Base-by-base conservation (phyloP, 2,797 vertebrate species). In the Tragelaphus eurycerus region DNA sequence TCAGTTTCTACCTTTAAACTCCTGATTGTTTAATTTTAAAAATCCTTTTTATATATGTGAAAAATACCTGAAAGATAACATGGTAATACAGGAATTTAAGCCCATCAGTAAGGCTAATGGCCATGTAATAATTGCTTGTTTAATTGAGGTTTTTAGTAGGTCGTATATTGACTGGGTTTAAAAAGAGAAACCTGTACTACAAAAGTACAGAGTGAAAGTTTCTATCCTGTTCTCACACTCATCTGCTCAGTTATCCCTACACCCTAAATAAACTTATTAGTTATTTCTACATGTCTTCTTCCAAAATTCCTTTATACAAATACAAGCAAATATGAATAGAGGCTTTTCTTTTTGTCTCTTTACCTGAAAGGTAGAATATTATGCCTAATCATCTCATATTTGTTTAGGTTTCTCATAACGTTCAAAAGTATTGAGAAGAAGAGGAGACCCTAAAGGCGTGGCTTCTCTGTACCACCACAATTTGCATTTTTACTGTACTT, bases 1-100 rank as follows among this genome's bases (percentile, higher is more conserved):
- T 83, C 19, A 89, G 17, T 89, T 94, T 96, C 48, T 91, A 74
- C 9, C 54, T 95, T 92, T 86, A 52, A 86, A 54, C 46, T 84
- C 27, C 14, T 46, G 57, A n/a, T 93, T n/a, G 34, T 55, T 94
- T 67, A 88, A n/a, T 85, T 57, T 16, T 25, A 71, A 91, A 96
- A 90, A 54, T 50, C n/a, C 6, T 21, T n/a, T 76, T 43, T 82
- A 27, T 86, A 9, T 25, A 27, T 90, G 13, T 86, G 34, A 34
- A 86, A 86, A 96, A 50, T 86, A 46, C 10, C 55, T 52, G 55
- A 54, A 85, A 93, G 71, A 71, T 85, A 11, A 74, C 31, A 31
- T 19, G 25, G 60, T 85, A 50, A 78, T 29, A 46, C 29, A 89
- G 57, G 79, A 64, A 81, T 74, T 93, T 19, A 46, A 62, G 23